Evolutionary conservation across 2,888 invertebrate species (phyloP), one percentile per base, ranked within the genome.

Genomic region (Athetis lepigone): DNA sequence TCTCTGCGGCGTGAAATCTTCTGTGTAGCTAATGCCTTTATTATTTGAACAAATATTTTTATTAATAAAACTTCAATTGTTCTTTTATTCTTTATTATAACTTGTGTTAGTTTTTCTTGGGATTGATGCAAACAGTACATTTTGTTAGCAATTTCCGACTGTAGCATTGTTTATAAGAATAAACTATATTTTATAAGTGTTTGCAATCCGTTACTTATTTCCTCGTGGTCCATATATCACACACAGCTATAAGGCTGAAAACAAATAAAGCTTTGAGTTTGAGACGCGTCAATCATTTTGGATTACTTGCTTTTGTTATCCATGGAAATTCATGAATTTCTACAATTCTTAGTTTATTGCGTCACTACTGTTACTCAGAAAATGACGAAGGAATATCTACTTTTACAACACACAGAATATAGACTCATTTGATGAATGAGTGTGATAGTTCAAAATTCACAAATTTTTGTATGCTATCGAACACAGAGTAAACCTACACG

Each of bases 171-270:
- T 40, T 25, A 49, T 69, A 40, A 40, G 40, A 16, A 49, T 46
- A 56, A 73, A 67, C 61, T 50, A 61, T 58, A 67, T 74, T 64
- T 72, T 59, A 19, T 18, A 42, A 67, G 33, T 73, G 45, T 74
- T 68, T n/a, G 50, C 23, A 42, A 77, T 58, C 47, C 23, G 47
- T 62, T 62, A 56, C 36, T 23, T 19, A 46, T 13, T 60, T 73
- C 74, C 49, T 67, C 47, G 39, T n/a, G 13, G 55, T 49, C 25
- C 74, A 56, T 77, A 56, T 27, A 67, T 77, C 62, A 54, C 3
- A 45, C 62, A 54, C 3, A 45, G 47, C 27, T 40, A 13, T 60
- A 56, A 56, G 29, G 39, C 42, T 40, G 55, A 43, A 64, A 56
- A 74, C 58, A 78, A 69, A 75, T 56, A 68, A 40, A 19, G 23